Evolutionary conservation across 2,113 vertebrate genomes (phyloP), one percentile per base, ranked within the genome.

Genomic region (Pitta sordida): DNA sequence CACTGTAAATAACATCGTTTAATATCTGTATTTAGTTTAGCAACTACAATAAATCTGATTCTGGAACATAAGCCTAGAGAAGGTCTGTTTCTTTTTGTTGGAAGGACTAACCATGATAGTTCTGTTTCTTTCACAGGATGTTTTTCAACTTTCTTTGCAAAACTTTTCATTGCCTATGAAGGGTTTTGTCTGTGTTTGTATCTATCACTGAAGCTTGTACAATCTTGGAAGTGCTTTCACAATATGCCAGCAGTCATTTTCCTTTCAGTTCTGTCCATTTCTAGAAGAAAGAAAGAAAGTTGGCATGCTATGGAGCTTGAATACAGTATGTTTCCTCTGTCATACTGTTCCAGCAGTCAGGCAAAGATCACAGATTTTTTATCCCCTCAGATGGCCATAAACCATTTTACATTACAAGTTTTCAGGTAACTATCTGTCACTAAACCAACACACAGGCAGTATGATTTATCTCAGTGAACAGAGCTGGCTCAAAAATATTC

Each of bases 241-340:
- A 92, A 90, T 91, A 94, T 93, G 94, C 94, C 93, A 97, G 88
- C 93, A 95, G 90, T 94, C 83, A 74, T 80, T 95, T 96, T 94
- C 83, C 88, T 96, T 94, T 96, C 92, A 96, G 83, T 90, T 95
- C 90, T 89, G 93, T 94, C 97, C 96, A 91, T 97, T 94, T 96
- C 92, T 96, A 94, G 89, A 93, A 93, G 88, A 93, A 94, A 96
- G 60, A 88, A 95, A 95, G 93, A 65, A 92, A 95, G 91, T 56
- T 96, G 95, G 94, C 93, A 85, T 29, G 9, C 87, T 89, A 34
- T 70, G 68, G 80, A 39, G 22, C 83, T 85, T 76, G 78, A 95
- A 83, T 95, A 55, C 80, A 83, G 83, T 84, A 86, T 96, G 94
- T 90, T 95, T 87, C 84, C 80, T 95, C 86, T 97, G 93, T 96